Percentiles rank a stretch among this genome's conserved stretches.
Evolutionary conservation across 2,888 invertebrate genomes (phyloP).

Genomic region (Tetheella fluctuosa): DNA sequence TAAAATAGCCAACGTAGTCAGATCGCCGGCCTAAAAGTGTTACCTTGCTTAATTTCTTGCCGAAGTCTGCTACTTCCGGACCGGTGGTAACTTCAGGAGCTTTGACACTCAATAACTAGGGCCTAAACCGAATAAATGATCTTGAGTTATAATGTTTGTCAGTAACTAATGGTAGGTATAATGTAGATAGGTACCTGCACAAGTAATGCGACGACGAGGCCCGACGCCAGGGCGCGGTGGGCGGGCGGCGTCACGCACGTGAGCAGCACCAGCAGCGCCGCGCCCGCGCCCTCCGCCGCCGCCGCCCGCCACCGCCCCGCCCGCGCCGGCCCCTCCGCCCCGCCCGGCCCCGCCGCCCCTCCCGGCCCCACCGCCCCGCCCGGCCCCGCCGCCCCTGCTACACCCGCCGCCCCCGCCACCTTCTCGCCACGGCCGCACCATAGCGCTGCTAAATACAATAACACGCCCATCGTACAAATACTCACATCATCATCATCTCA

Average conservation of each 20-base stretch:
- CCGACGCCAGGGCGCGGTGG: constrained; percentile 84
- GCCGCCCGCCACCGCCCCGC: constrained; percentile 48
- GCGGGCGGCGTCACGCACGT: constrained; percentile 85
- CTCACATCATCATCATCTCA: no score
- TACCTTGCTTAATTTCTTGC: no score
- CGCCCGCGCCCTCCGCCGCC: constrained; percentile 87
- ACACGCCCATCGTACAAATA: no score
- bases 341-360: constrained; percentile 13
- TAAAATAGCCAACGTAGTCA: no score
- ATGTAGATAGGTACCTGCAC: constrained; percentile 83
- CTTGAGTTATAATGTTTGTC: no score
- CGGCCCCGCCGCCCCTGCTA: constrained; percentile 11
- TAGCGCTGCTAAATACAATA: neutral
- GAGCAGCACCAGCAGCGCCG: constrained; percentile 87
- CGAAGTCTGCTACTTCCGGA: no score
- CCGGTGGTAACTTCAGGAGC: no score
- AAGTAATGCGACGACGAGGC: constrained; percentile 86
- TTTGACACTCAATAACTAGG: no score
- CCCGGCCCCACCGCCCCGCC: constrained; percentile 13
- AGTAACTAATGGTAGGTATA: neutral
- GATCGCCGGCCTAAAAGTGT: no score
- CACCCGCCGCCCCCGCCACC: constrained; percentile 17
- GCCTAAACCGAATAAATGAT: no score
- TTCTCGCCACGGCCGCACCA: constrained; percentile 15
- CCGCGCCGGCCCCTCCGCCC: constrained; percentile 21